Evolutionary conservation across 2,113 vertebrate species (phyloP).

Genomic region (Cyanoramphus novaezelandiae): DNA sequence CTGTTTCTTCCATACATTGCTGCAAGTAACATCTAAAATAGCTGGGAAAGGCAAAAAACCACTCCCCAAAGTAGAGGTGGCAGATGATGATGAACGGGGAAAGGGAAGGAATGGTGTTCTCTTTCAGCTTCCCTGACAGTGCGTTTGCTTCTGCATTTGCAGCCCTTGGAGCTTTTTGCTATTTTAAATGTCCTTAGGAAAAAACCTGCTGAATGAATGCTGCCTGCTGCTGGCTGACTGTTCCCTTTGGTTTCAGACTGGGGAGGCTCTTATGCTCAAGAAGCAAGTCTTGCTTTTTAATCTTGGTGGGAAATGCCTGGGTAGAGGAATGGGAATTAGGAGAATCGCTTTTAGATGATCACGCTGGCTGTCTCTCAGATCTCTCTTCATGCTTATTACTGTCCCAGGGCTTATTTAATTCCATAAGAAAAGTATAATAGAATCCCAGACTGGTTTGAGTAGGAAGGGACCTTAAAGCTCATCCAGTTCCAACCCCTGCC

Average conservation of each 20-base stretch:
- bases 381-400: background rate
- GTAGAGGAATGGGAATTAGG: background rate
- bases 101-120: background rate
- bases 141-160: background rate
- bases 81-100: background rate
- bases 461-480: background rate
- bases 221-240: background rate
- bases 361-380: background rate
- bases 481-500: background rate
- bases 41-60: background rate
- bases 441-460: background rate
- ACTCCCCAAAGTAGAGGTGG: background rate
- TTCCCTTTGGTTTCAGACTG: background rate
- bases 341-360: background rate
- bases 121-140: background rate
- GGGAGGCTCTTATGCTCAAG: background rate
- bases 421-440: background rate
- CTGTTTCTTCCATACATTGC: background rate
- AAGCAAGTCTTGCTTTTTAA: background rate
- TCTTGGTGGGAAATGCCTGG: background rate
- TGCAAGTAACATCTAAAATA: slow-evolving; percentile 4
- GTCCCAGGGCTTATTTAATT: background rate
- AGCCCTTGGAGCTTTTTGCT: background rate
- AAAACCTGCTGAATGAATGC: background rate
- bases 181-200: background rate